Evolutionary conservation across 2,113 vertebrate genomes (phyloP).

Genomic region (Coptodon rendalli): DNA sequence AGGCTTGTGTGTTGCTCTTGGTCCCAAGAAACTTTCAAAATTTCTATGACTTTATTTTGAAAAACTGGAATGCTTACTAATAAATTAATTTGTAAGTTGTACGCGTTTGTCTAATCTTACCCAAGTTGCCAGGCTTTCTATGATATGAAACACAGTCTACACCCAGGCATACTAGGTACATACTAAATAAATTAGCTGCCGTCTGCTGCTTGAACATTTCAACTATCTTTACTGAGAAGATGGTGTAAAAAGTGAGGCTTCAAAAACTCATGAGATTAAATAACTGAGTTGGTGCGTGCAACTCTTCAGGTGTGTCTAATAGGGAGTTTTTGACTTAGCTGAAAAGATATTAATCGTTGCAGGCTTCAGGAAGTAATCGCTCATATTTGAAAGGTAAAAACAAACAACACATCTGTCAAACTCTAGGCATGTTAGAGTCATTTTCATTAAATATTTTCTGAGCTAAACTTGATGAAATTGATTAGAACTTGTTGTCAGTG

Average conservation of each 20-base stretch:
- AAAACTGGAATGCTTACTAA: not conserved
- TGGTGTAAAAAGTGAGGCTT: not conserved
- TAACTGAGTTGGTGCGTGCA: not conserved
- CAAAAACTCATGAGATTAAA: not conserved
- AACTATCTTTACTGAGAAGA: not conserved
- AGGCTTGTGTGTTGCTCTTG: not conserved
- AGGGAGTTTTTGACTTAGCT: not conserved
- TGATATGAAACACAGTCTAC: not conserved
- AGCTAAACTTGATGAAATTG: not conserved
- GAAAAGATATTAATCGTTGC: not conserved
- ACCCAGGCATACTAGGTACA: not conserved
- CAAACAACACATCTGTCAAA: not conserved
- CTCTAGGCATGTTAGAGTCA: not conserved
- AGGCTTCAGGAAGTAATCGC: not conserved
- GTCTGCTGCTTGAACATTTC: not conserved
- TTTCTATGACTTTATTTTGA: not conserved
- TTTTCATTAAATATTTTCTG: not conserved
- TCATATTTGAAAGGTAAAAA: not conserved
- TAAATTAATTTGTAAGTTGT: not conserved
- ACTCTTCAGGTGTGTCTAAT: not conserved
- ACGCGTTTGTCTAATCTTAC: not conserved
- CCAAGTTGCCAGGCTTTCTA: not conserved
- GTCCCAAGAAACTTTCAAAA: not conserved
- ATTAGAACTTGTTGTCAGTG: not conserved
- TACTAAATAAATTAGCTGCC: not conserved